Base-by-base conservation (phyloP, 2,888 invertebrate genomes). In the Pseudanteris insignis region DNA sequence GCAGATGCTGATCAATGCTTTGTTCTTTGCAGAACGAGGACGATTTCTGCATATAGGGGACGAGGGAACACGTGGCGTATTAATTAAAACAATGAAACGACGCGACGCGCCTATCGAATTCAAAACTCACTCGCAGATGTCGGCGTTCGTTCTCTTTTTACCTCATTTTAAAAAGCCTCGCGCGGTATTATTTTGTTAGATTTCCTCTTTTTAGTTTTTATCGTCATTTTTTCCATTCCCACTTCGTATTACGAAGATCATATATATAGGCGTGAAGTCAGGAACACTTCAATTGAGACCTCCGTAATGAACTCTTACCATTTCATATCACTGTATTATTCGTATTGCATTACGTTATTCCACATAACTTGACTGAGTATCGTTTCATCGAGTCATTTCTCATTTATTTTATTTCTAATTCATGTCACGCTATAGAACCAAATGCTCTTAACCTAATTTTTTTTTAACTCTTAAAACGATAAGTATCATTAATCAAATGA, bases 1-100 rank as follows among this genome's bases (percentile, higher is more conserved):
- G 66, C 71, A 71, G 70, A 72, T 72, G 72, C 71, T 64, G 65
- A 69, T 70, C 65, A 66, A 63, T 34, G 65, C 63, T 67, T 71
- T 71, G 70, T 71, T 72, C 67, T 62, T 67, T 58, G 58, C 54
- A 40, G 41, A 48, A 55, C 53, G 63, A 57, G 43, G 53, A 63
- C 63, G 63, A 59, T 50, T 48, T 59, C 37, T 47, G 57, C 53
- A 47, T 55, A 59, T 55, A 61, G 53, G 64, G 66, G 63, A 66
- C 64, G 53, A 53, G 55, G 54, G 67, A 68, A 67, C 70, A 68
- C 70, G 70, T 70, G 68, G 69, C 55, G 66, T 70, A 70, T 74
- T 75, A 75, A 75, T 76, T 75, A 75, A 76, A 76, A 76, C 75
- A 74, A 75, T 76, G 66, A 66, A 62, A 62, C 64, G 60, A 63